Base-by-base conservation (phyloP, 2,888 invertebrate genomes). In the Drosophila lacicola region DNA sequence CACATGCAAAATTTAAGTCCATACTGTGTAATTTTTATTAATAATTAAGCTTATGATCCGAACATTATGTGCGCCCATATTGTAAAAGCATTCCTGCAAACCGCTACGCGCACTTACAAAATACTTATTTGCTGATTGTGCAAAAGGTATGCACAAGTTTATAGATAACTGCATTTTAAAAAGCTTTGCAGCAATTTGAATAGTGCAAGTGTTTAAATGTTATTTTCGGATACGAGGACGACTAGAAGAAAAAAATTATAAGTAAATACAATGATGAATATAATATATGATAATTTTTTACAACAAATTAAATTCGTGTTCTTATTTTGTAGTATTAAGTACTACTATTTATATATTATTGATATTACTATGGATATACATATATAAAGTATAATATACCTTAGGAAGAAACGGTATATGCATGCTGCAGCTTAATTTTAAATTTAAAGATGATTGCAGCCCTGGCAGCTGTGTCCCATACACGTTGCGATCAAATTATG, bases 241-340 rank as follows among this genome's bases (percentile, higher is more conserved):
- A 82, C 72, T 82, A 82, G 81, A 80, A 44, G 14, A 36, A 56
- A 57, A 73, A 67, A 70, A 77, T 70, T 75, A 83, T 64, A 76
- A 82, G 68, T 65, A 78, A 65, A 65, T 56, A 64, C 68, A 80
- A 66, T 80, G 45, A 68, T 66, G 71, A 85, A 80, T 80, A 88
- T 82, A 87, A 88, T 82, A 87, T 88, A 88, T 70, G 36, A 84
- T 88, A 89, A 89, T 88, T 85, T 85, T 85, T 88, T 85, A 85
- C 85, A 55, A 14, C 14, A 34, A 25, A 25, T 11, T 4, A 2
- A 25, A 14, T 6, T 21, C 46, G 17, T 6, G 51, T 53, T 37
- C 53, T 57, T 10, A 49, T 42, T 47, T 55, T 17, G 17, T 17
- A 17, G 17, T 17, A 17, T 17, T 17, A 17, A 17, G 1, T 17